phyloP scores from a whole-genome alignment of 2,113 vertebrate genomes.

The Megaptera novaeangliae region DNA sequence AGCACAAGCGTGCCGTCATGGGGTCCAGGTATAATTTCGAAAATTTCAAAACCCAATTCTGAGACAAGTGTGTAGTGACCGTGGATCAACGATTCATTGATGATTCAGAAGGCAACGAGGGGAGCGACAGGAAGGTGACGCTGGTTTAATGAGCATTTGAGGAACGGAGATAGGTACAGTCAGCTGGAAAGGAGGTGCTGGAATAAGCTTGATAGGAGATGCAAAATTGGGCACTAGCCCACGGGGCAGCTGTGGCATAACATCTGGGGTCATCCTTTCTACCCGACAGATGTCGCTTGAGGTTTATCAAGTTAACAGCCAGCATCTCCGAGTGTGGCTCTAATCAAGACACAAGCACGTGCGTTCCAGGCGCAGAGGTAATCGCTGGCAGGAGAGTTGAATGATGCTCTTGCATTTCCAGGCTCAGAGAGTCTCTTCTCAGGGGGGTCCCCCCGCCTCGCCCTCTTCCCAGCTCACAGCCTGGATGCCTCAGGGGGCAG shows the following conservation, averaged over 20 bases:
- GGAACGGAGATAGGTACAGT: not conserved
- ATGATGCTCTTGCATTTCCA: fast-evolving
- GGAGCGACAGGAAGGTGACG: fast-evolving
- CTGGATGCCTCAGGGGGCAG: fast-evolving
- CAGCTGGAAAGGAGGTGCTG: not conserved
- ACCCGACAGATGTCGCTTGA: not conserved
- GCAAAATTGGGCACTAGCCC: not conserved
- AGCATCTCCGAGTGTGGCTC: not conserved
- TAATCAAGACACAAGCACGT: not conserved
- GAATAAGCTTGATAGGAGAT: fast-evolving
- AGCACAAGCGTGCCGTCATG: fast-evolving
- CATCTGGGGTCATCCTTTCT: not conserved
- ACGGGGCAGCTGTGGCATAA: fast-evolving
- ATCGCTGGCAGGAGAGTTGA: not conserved
- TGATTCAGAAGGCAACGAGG: fast-evolving
- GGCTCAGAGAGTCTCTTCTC: not conserved
- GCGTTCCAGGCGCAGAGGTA: fast-evolving
- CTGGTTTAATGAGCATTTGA: not conserved
- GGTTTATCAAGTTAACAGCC: not conserved
- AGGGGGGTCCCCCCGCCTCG: no score
- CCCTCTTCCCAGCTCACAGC: not conserved
- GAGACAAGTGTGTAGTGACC: not conserved
- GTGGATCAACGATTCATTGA: fast-evolving
- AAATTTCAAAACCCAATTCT: not conserved
- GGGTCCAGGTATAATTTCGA: not conserved